Conservation (phyloP, 2,888 invertebrate species). For the Mythimna lalbum region DNA sequence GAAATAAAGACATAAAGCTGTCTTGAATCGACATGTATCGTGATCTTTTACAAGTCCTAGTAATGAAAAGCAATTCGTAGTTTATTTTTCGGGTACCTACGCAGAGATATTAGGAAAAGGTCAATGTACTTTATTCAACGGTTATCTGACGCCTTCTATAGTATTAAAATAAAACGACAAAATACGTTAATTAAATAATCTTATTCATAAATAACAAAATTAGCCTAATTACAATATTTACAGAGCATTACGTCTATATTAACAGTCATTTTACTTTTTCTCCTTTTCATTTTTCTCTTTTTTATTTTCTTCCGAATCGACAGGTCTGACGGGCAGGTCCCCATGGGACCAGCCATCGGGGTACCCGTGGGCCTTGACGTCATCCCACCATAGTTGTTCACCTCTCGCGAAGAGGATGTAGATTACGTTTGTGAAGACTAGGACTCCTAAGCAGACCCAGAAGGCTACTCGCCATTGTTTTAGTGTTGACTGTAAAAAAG, state of each 20-base stretch:
- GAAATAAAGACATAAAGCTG: too few species aligned
- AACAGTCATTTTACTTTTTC: constrained; percentile 66
- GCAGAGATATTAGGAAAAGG: too few species aligned
- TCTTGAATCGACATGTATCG: too few species aligned
- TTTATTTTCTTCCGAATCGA: constrained; percentile 75
- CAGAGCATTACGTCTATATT: constrained; percentile 45
- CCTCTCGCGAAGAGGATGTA: constrained; percentile 94
- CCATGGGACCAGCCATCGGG: constrained; percentile 84
- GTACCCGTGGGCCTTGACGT: constrained; percentile 88
- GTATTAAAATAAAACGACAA: constrained; percentile 36
- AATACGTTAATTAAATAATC: constrained; percentile 46
- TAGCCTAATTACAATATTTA: constrained; percentile 63
- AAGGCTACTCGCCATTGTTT: constrained; percentile 95
- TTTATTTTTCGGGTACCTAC: too few species aligned
- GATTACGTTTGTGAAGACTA: constrained; percentile 92
- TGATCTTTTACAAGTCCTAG: too few species aligned
- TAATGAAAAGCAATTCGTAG: too few species aligned
- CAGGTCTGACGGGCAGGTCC: constrained; percentile 73
- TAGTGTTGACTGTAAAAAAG: constrained; percentile 88
- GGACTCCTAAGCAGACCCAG: constrained; percentile 94
- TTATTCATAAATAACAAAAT: constrained; percentile 58
- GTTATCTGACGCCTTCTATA: too few species aligned
- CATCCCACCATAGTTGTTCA: constrained; percentile 94
- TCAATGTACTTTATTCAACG: too few species aligned
- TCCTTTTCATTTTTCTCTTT: constrained; percentile 64